A percentile compares a stretch with the other conserved stretches of the same genome.
Evolutionary conservation across 2,113 vertebrate genomes (phyloP).

Genomic region (Thinocorus orbignyianus): DNA sequence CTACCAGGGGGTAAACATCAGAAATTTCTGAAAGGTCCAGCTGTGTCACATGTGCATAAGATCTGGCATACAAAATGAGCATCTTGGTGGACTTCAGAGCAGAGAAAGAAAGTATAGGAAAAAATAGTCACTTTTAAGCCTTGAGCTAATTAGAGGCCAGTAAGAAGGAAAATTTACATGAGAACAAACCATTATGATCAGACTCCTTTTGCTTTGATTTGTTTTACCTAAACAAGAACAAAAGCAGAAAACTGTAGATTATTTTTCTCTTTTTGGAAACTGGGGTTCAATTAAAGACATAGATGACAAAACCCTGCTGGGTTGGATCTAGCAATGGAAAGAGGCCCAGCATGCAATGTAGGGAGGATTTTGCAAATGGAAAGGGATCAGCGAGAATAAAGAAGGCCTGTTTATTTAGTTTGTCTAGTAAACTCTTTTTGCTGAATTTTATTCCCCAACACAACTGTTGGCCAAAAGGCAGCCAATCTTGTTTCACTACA

Average conservation of each 20-base stretch:
- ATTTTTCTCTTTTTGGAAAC: neutral
- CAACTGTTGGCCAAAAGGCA: neutral
- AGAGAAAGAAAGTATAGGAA: neutral
- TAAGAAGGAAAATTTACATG: neutral
- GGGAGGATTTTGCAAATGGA: neutral
- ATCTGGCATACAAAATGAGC: neutral
- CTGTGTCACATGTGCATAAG: neutral
- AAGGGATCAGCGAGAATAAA: neutral
- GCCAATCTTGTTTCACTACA: neutral
- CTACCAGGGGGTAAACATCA: neutral
- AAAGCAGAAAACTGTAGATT: neutral
- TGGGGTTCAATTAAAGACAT: neutral
- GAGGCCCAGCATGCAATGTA: neutral
- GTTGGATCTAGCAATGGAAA: neutral
- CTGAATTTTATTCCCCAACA: conserved; percentile 6
- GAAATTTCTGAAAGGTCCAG: neutral
- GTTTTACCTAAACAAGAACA: neutral
- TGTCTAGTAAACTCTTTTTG: neutral
- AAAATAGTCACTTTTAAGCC: neutral
- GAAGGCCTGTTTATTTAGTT: neutral
- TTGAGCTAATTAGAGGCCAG: neutral
- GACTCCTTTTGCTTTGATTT: neutral
- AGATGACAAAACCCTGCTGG: neutral
- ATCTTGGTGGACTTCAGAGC: neutral
- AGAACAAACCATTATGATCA: neutral